Conservation (phyloP, 2,113 vertebrate species). For the Serinus canaria region DNA sequence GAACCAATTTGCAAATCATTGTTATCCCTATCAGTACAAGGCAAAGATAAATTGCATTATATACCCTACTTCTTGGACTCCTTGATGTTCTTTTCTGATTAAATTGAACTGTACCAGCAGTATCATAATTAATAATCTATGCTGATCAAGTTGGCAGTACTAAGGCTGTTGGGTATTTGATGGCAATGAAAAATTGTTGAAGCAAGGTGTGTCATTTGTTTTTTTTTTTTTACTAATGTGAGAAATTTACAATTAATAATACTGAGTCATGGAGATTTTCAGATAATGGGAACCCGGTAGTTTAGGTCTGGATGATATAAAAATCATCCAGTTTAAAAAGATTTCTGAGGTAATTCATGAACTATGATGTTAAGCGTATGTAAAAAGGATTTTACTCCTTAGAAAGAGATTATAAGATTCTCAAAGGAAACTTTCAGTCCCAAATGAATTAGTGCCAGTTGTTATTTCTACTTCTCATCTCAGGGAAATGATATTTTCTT, state of each 20-base stretch:
- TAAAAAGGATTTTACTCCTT: background rate
- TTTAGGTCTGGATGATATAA: background rate
- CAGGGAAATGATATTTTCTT: background rate
- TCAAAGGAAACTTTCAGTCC: background rate
- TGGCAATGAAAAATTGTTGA: conserved; percentile 50
- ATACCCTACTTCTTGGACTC: conserved; percentile 64
- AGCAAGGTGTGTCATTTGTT: conserved; percentile 38
- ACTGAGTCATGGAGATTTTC: background rate
- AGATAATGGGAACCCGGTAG: background rate
- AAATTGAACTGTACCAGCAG: conserved; percentile 63
- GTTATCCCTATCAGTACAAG: conserved; percentile 74
- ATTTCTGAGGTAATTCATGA: background rate
- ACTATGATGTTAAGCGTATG: background rate
- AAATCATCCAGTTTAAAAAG: background rate
- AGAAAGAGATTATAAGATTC: background rate
- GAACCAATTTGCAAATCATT: conserved; percentile 76
- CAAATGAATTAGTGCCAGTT: background rate
- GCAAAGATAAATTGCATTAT: conserved; percentile 73
- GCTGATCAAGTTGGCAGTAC: conserved; percentile 41
- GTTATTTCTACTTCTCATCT: background rate
- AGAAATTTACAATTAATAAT: conserved; percentile 32
- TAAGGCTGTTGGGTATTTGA: conserved; percentile 27
- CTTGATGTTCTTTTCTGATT: conserved; percentile 76
- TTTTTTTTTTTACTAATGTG: background rate
- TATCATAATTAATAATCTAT: conserved; percentile 78